Conservation (phyloP, 2,888 invertebrate species). For the Mythimna lalbum region DNA sequence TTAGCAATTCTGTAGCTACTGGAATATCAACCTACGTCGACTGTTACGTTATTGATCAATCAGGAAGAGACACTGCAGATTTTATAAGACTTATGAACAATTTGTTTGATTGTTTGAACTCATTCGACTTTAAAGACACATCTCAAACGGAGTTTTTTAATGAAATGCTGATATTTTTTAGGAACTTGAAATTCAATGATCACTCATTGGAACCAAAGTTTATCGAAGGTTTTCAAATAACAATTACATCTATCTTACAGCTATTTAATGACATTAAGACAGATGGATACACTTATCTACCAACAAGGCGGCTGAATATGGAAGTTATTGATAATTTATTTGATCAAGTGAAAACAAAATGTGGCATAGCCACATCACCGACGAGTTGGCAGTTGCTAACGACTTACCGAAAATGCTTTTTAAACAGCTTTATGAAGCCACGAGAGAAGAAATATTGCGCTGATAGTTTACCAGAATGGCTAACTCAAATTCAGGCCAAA, state of each 20-base stretch:
- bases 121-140: not conserved
- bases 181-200: slow-evolving; percentile 18
- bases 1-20: slow-evolving; percentile 67
- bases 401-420: slow-evolving; percentile 22
- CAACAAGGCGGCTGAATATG: slow-evolving; percentile 30
- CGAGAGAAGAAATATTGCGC: not conserved
- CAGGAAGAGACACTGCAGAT: slow-evolving; percentile 36
- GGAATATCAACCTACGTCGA: slow-evolving; percentile 56
- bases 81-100: slow-evolving; percentile 44
- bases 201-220: slow-evolving; percentile 20
- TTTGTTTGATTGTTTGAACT: slow-evolving; percentile 63
- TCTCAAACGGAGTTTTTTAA: slow-evolving; percentile 29
- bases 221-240: slow-evolving; percentile 44
- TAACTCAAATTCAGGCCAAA: slow-evolving; percentile 5
- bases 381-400: slow-evolving; percentile 28
- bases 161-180: slow-evolving; percentile 34
- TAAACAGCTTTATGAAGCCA: slow-evolving; percentile 18
- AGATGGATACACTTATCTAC: slow-evolving; percentile 44
- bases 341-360: slow-evolving; percentile 29
- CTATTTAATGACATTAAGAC: slow-evolving; percentile 35
- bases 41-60: slow-evolving; percentile 6
- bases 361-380: slow-evolving; percentile 16
- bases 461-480: slow-evolving; percentile 25
- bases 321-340: slow-evolving; percentile 30
- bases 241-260: slow-evolving; percentile 45